Evolutionary conservation across 2,888 invertebrate genomes (phyloP).

Genomic region (Eupeodes luniger): DNA sequence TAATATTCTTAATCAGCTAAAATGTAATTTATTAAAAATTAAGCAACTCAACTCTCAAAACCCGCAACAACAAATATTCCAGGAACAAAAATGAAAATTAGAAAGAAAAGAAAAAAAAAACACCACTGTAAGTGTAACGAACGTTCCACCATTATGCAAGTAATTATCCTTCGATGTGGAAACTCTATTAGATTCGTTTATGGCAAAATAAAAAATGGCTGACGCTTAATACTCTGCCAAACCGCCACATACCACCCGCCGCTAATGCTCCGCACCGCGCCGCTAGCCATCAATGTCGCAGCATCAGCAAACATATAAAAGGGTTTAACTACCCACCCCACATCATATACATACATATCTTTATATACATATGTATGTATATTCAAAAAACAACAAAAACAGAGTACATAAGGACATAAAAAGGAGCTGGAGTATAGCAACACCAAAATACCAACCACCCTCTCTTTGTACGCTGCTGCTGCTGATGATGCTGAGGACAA

Average conservation of each 20-base stretch:
- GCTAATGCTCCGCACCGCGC: background rate
- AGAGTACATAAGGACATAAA: slow-evolving; percentile 11
- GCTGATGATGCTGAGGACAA: too few relatives aligned
- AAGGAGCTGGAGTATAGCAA: background rate
- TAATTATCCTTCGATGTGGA: slow-evolving; percentile 72
- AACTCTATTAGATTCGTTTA: slow-evolving; percentile 72
- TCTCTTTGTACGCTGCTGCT: too few relatives aligned
- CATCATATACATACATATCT: background rate
- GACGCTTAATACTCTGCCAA: slow-evolving; percentile 55
- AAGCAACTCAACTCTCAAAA: slow-evolving; percentile 24
- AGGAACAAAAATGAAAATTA: background rate
- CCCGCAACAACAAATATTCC: background rate
- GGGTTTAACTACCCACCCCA: slow-evolving; percentile 69
- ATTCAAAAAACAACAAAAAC: slow-evolving; percentile 1
- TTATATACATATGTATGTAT: background rate
- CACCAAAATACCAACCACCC: slow-evolving; percentile 34
- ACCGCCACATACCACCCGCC: slow-evolving; percentile 61
- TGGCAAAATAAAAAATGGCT: slow-evolving; percentile 67
- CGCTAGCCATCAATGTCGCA: slow-evolving; percentile 62
- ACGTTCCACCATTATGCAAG: slow-evolving; percentile 65
- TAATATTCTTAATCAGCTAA: slow-evolving; percentile 69
- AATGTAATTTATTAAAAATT: slow-evolving; percentile 71
- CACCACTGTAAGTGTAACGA: slow-evolving; percentile 29
- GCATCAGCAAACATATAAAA: slow-evolving; percentile 72
- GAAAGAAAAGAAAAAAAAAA: slow-evolving; percentile 17